These are phyloP conservation scores for Herminia tarsipennalis DNA, from an alignment of 2,888 invertebrate genomes.

Conservation along the genomic window DNA sequence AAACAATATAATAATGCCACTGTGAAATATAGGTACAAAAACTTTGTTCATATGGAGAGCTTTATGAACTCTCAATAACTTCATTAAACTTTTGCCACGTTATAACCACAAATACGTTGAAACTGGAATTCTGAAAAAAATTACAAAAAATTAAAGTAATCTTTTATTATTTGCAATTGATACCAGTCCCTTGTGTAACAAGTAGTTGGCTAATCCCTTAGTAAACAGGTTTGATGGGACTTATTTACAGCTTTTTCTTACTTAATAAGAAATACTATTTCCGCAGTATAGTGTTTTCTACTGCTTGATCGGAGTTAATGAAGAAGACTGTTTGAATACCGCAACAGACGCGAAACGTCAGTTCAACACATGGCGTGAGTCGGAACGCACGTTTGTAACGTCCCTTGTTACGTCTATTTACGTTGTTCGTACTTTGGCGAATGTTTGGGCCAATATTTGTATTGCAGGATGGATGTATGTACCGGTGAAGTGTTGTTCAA, in stretches of 20 bases:
- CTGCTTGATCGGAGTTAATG: constrained; percentile 57
- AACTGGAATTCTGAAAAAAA: too few relatives aligned
- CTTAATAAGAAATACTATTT: constrained; percentile 23
- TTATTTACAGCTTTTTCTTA: constrained; percentile 13
- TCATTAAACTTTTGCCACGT: too few relatives aligned
- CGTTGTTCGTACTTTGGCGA: constrained; percentile 58
- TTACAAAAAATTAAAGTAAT: too few relatives aligned
- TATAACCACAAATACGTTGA: too few relatives aligned
- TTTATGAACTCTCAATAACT: too few relatives aligned
- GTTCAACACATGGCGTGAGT: constrained; percentile 66
- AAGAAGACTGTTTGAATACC: constrained; percentile 60
- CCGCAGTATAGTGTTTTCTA: constrained; percentile 44
- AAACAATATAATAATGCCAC: background rate
- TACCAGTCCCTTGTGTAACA: too few relatives aligned
- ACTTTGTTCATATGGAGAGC: too few relatives aligned
- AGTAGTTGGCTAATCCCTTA: too few relatives aligned
- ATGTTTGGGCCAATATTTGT: constrained; percentile 64
- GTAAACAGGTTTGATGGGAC: background rate
- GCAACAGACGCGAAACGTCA: constrained; percentile 57
- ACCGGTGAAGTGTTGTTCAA: constrained; percentile 67
- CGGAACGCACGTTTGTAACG: constrained; percentile 68
- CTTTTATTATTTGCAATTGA: too few relatives aligned
- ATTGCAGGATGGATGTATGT: constrained; percentile 63
- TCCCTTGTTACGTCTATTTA: constrained; percentile 62
- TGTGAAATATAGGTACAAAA: too few relatives aligned